Conservation (phyloP, 2,888 invertebrate species). For the Diadromus collaris region DNA sequence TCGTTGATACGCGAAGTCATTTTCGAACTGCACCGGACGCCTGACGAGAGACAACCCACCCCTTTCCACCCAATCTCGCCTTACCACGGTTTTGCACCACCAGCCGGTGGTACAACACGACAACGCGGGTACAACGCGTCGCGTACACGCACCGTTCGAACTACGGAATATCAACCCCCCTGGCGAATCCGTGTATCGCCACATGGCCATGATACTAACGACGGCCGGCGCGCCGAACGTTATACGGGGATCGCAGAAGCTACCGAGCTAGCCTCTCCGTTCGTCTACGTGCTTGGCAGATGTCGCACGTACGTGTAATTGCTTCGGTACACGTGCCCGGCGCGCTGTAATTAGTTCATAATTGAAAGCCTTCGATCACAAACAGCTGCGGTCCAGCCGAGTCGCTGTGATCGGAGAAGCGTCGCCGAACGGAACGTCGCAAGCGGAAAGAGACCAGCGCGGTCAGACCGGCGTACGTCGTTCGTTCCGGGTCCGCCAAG, state of each 20-base stretch:
- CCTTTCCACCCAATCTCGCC: constrained; percentile 7
- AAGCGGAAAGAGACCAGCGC: neutral
- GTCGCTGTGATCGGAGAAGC: constrained; percentile 31
- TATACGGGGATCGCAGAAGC: constrained; percentile 51
- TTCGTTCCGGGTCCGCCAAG: too few relatives aligned
- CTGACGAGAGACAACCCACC: constrained; percentile 41
- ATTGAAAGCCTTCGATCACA: constrained; percentile 70
- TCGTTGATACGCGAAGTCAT: constrained; percentile 57
- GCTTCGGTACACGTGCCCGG: constrained; percentile 59
- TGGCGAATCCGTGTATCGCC: constrained; percentile 68
- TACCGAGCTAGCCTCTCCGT: constrained; percentile 3
- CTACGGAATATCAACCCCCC: constrained; percentile 49
- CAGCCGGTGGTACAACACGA: constrained; percentile 24
- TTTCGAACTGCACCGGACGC: constrained; percentile 58
- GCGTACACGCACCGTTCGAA: neutral
- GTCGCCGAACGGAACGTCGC: neutral
- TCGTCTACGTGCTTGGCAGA: constrained; percentile 71
- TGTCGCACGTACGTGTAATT: constrained; percentile 73
- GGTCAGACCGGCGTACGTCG: neutral
- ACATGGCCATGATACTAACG: constrained; percentile 71
- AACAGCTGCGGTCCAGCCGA: constrained; percentile 48
- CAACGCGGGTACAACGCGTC: constrained; percentile 20
- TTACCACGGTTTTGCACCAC: constrained; percentile 2
- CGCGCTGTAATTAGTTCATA: constrained; percentile 74
- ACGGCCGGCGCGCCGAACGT: constrained; percentile 60